Evolutionary conservation across 2,888 invertebrate genomes (phyloP).

Genomic region (Odontocerum albicorne): DNA sequence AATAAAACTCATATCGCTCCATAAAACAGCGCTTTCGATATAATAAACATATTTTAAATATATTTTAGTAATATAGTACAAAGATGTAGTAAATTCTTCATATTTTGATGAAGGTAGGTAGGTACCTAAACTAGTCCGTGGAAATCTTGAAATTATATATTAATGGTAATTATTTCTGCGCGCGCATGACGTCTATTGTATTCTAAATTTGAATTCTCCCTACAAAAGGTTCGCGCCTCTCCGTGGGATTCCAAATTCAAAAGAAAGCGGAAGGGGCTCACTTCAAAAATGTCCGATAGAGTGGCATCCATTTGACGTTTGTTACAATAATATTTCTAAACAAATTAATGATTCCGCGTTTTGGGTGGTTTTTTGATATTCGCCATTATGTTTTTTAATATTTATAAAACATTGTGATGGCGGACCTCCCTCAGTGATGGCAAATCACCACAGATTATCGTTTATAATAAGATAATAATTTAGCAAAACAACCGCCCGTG

Average conservation of each 20-base stretch:
- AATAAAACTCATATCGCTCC: too few relatives aligned
- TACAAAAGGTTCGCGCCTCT: conserved; percentile 20
- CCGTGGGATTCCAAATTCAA: conserved; percentile 29
- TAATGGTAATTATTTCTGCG: conserved; percentile 35
- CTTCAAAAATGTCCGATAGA: conserved; percentile 28
- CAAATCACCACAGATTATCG: conserved; percentile 33
- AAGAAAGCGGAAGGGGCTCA: conserved; percentile 24
- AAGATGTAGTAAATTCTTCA: too few relatives aligned
- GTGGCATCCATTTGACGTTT: conserved; percentile 31
- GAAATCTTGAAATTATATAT: too few relatives aligned
- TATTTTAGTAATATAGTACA: too few relatives aligned
- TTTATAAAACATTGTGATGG: conserved; percentile 9
- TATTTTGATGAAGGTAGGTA: too few relatives aligned
- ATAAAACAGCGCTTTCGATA: too few relatives aligned
- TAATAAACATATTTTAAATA: too few relatives aligned
- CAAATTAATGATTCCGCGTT: conserved; percentile 18
- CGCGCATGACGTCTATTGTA: conserved; percentile 36
- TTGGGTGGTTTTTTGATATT: conserved; percentile 30
- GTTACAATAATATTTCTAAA: conserved; percentile 15
- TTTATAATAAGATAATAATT: conserved; percentile 34
- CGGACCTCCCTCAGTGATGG: conserved; percentile 32
- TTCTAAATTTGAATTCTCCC: conserved; percentile 22
- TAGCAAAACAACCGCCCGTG: conserved; percentile 28
- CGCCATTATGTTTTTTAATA: conserved; percentile 25
- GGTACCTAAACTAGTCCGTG: too few relatives aligned